phyloP scores from a whole-genome alignment of 2,888 invertebrate species.

The Ormyrus pomaceus region DNA sequence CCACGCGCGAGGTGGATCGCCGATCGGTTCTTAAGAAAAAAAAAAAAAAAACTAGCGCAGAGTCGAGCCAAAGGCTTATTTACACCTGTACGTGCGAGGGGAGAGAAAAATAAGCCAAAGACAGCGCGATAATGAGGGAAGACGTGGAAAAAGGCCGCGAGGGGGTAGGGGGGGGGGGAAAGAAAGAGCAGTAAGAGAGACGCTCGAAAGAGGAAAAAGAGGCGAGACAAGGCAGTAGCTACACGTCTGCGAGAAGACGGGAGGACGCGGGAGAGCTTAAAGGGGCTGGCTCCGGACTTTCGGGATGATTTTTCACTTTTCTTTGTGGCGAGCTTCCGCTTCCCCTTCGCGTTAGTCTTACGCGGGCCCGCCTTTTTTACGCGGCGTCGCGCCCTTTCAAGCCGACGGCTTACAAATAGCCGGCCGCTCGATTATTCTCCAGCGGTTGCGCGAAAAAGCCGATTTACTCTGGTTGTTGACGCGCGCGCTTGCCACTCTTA shows the following conservation, averaged over 20 bases:
- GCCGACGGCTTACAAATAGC: slow-evolving; percentile 34
- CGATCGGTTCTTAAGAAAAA: no score
- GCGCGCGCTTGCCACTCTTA: no score
- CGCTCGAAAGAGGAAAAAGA: slow-evolving; percentile 23
- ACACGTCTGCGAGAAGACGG: slow-evolving; percentile 27
- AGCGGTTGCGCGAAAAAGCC: no score
- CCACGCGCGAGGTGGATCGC: no score
- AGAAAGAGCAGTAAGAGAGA: slow-evolving; percentile 14
- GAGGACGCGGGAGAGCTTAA: slow-evolving; percentile 25
- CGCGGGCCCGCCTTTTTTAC: slow-evolving; percentile 27
- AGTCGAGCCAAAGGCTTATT: no score
- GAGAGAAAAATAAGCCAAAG: slow-evolving; percentile 30
- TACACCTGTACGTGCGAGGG: no score
- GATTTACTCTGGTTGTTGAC: no score
- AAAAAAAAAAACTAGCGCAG: no score
- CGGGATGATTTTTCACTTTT: slow-evolving; percentile 53
- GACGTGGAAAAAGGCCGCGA: neutral
- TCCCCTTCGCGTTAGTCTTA: slow-evolving; percentile 49
- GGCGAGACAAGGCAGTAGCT: slow-evolving; percentile 19
- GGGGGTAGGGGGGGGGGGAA: neutral
- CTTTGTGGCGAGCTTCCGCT: slow-evolving; percentile 49
- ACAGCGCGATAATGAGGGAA: slow-evolving; percentile 34
- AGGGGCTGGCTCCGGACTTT: slow-evolving; percentile 45
- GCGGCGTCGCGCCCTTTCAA: slow-evolving; percentile 15
- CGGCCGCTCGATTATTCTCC: neutral